phyloP scores from a whole-genome alignment of 2,888 invertebrate species.

The Eupelmus urozonus region DNA sequence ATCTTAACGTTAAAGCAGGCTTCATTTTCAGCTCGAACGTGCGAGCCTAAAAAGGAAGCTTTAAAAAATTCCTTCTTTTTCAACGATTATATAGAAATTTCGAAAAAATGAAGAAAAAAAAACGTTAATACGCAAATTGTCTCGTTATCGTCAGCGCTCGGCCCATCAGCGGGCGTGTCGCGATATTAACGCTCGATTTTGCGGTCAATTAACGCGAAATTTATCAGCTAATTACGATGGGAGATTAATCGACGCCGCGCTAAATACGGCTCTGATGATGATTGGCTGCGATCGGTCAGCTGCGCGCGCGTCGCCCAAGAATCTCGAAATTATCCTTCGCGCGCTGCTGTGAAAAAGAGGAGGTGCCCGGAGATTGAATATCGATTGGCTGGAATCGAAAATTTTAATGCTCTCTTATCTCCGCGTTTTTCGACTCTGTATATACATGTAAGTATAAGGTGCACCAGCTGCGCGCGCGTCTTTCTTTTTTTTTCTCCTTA shows the following conservation, averaged over 20 bases:
- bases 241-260: conserved; percentile 63
- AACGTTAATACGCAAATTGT: background rate
- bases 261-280: background rate
- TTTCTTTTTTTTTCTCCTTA: background rate
- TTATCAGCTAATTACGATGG: conserved; percentile 71
- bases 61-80: background rate
- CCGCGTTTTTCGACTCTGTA: no score
- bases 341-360: background rate
- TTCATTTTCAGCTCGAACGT: background rate
- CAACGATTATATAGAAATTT: no score
- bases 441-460: no score
- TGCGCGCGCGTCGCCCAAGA: no score
- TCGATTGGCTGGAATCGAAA: background rate
- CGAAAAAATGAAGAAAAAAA: background rate
- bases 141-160: background rate
- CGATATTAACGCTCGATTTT: background rate
- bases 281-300: no score
- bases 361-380: background rate
- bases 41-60: background rate
- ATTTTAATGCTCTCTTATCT: background rate
- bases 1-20: background rate
- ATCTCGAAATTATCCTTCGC: background rate
- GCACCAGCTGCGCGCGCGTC: no score
- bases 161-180: background rate
- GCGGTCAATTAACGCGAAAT: conserved; percentile 67